Evolutionary conservation across 1,140 invertebrate species (phyloP), one percentile per base, ranked within the genome.

Genomic region (Ylistrum balloti): DNA sequence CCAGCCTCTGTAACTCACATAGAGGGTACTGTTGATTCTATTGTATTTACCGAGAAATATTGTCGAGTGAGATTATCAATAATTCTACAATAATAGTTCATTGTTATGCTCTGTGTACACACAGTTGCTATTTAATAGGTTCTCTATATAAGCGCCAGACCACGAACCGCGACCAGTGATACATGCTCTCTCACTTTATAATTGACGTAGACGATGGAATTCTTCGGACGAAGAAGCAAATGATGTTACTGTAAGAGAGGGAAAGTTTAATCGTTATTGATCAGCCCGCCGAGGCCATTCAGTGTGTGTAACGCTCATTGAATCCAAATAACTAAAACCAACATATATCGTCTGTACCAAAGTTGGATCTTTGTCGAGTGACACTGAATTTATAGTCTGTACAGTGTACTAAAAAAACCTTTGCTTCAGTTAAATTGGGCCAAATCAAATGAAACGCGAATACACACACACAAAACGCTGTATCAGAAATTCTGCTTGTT

Each of bases 201-300:
- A 74, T 74, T 74, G 56, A 28, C 20, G 22, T n/a, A 74, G 56
- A 74, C 56, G 56, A 74, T 74, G n/a, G 56, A 11, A 74, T 74
- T n/a, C 56, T 74, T 74, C 28, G 56, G 56, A 28, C 22, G 56
- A 74, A 74, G 56, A n/a, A 74, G 56, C 56, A 74, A 74, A 74
- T 17, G 56, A 74, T 1, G 56, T 74, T 74, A 74, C 56, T 28
- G 28, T n/a, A n/a, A 74, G 56, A 74, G 56, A 74, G 56, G n/a
- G 56, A 28, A 28, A 74, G 56, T 74, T 74, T 74, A 74, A 74
- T 74, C 56, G 56, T 74, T 74, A 74, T 74, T 74, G 56, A 74
- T 74, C 56, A 0, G 56, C 7, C 22, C 17, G 17, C 20, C 10
- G 41, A 74, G n/a, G 5, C 56, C 0, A n/a, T 28, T 74, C 56